Evolutionary conservation across 23 tunicate species (phyloP), one percentile per base, ranked within the genome.

Genomic region (Corella eumyota): DNA sequence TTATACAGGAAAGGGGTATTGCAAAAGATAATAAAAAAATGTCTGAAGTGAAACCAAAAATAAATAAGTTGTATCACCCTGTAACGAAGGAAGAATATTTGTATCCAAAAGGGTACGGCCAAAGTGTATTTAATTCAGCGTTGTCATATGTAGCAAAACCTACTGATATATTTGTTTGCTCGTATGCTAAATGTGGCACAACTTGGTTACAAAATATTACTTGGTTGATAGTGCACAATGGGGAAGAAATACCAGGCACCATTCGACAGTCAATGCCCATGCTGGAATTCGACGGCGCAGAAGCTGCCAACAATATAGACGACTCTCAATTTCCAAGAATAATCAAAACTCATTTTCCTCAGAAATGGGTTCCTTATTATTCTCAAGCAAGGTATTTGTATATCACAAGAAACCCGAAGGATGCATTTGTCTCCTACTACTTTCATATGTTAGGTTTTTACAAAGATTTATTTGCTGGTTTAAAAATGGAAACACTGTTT

Each of bases 121-220:
- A n/a, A n/a, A n/a, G n/a, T n/a, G n/a, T n/a, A n/a, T n/a, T 67
- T 13, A 45, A 69, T 19, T 61, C 83, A 6, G 93, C 82, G 2
- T 4, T 75, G 38, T 34, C 54, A 31, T 83, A 74, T 45, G 35
- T 56, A 62, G 76, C 81, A 2, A 45, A 62, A 44, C 28, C 59
- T 13, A 44, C 27, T 13, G 93, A 83, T 38, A 29, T 81, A 5
- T 81, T 66, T 67, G 47, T 81, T 35, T 81, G 91, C 60, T 34
- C 74, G 0, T 73, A 29, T 61, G 69, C 77, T 4, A 83, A 75
- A 45, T 62, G 77, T 45, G 93, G 93, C 31, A 60, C 67, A 13
- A 83, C 93, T 2, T 83, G 93, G 93, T 25, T 69, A 31, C 83
- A 83, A 34, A 63, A 67, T 45, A 83, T 83, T 46, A 77, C 69